Evolutionary conservation across 1,140 invertebrate species (phyloP), one percentile per base, ranked within the genome.

Genomic region (Nephila pilipes): DNA sequence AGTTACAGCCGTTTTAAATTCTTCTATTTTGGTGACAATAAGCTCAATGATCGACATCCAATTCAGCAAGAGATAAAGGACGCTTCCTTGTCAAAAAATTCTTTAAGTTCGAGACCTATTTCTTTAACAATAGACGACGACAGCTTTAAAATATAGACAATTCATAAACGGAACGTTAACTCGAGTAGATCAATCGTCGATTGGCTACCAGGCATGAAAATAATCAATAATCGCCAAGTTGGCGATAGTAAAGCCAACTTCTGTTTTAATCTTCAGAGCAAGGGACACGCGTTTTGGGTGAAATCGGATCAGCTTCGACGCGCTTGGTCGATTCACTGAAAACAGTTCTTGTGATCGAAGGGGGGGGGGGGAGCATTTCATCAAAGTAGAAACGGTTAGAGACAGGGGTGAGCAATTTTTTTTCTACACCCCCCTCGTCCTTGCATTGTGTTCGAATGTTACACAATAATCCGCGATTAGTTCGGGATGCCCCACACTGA

Each of bases 381-480:
- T 75, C 69, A 75, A 75, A 75, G 12, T 75, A 75, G 18, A 75
- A 75, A 75, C 69, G 69, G 25, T 75, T 75, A 32, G 12, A 75
- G 29, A 32, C 29, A 32, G 18, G 18, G 69, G 29, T 2, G 46
- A 46, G 16, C 69, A 75, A 32, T 75, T 69, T 69, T 69, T 69
- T 75, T 75, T 8, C 18, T 75, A 18, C 69, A 36, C 25, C 32
- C 69, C 32, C 18, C 63, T 29, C 63, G 2, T 65, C 22, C n/a
- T 65, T 65, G n/a, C 63, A n/a, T 65, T 65, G 63, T 65, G 63
- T 65, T 65, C 63, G 63, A 65, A 36, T 75, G 69, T 75, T 75
- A 36, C 69, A 75, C 69, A 75, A 75, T 75, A 75, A 75, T 75
- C 69, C 69, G 14, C 69, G 69, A 75, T 75, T 75, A 75, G 69